Evolutionary conservation across 2,888 invertebrate genomes (phyloP).

Genomic region (Leucophenga maculata): DNA sequence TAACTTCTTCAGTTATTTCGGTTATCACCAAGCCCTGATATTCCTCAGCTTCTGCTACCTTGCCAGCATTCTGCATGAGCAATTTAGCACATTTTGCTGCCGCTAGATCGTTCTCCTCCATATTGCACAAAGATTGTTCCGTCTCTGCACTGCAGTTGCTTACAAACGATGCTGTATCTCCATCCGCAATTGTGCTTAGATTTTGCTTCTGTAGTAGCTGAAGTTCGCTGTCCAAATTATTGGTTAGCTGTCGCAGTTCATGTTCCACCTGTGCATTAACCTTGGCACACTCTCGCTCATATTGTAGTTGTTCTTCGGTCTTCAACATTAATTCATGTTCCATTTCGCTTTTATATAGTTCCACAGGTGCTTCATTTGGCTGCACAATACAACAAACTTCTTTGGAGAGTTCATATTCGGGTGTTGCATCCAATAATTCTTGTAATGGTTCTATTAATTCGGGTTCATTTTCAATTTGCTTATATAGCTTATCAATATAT

Average conservation of each 20-base stretch:
- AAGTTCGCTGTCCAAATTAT: conserved; percentile 48
- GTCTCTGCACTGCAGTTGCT: not conserved
- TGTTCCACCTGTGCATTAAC: conserved; percentile 49
- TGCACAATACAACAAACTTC: conserved; percentile 12
- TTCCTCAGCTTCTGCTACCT: not conserved
- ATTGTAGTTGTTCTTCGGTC: conserved; percentile 36
- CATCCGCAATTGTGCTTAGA: not conserved
- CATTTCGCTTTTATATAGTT: not conserved
- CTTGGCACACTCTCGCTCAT: conserved; percentile 47
- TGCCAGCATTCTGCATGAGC: conserved; percentile 11
- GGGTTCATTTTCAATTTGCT: conserved; percentile 28
- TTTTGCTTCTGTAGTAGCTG: conserved; percentile 41
- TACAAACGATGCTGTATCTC: not conserved
- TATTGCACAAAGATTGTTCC: not conserved
- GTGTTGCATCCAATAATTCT: conserved; percentile 8
- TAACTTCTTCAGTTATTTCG: not conserved
- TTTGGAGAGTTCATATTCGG: conserved; percentile 16
- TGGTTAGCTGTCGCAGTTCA: conserved; percentile 53
- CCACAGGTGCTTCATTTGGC: not conserved
- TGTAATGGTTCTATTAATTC: not conserved
- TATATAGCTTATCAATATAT: conserved; percentile 21
- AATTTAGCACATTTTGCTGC: conserved; percentile 38
- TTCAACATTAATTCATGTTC: not conserved
- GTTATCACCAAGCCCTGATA: not conserved
- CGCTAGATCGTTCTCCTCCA: conserved; percentile 32